Percentiles rank a stretch among this genome's conserved stretches.
Conservation (phyloP, 1,140 invertebrate genomes). For the Pachyrhynchus sulphureomaculatus region DNA sequence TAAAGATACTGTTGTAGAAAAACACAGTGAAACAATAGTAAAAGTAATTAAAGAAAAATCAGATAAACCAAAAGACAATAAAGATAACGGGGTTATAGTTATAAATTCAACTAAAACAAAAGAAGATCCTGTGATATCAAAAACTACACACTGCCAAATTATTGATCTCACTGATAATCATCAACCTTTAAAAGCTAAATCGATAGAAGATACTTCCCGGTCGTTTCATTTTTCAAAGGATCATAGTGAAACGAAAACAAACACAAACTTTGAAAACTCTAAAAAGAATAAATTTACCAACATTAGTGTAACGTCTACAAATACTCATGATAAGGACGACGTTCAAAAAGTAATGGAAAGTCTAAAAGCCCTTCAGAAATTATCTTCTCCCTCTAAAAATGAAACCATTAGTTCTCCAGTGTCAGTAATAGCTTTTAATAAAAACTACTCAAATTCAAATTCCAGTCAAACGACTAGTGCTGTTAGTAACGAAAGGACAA, state of each 20-base stretch:
- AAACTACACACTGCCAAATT: constrained; percentile 40
- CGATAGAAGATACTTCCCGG: background rate
- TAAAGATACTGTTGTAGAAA: background rate
- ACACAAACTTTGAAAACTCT: background rate
- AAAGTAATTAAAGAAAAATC: constrained; percentile 3
- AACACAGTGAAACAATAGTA: background rate
- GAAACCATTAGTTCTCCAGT: constrained; percentile 36
- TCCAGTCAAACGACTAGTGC: constrained; percentile 10
- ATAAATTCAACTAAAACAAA: constrained; percentile 17
- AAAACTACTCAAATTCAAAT: constrained; percentile 43
- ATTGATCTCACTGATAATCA: constrained; percentile 42
- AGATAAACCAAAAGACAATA: background rate
- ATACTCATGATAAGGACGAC: constrained; percentile 41
- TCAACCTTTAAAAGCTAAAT: background rate
- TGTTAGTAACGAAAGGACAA: constrained; percentile 9
- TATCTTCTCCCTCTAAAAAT: constrained; percentile 40
- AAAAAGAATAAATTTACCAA: constrained; percentile 10
- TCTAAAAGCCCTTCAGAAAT: constrained; percentile 45
- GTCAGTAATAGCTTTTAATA: constrained; percentile 49
- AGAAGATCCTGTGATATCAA: constrained; percentile 29
- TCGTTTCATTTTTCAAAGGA: background rate
- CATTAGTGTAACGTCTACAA: constrained; percentile 8
- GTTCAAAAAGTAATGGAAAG: constrained; percentile 49
- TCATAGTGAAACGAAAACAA: background rate
- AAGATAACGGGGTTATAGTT: constrained; percentile 34